Base-by-base conservation (phyloP, 1,140 invertebrate species). In the Tetragonula clypearis region DNA sequence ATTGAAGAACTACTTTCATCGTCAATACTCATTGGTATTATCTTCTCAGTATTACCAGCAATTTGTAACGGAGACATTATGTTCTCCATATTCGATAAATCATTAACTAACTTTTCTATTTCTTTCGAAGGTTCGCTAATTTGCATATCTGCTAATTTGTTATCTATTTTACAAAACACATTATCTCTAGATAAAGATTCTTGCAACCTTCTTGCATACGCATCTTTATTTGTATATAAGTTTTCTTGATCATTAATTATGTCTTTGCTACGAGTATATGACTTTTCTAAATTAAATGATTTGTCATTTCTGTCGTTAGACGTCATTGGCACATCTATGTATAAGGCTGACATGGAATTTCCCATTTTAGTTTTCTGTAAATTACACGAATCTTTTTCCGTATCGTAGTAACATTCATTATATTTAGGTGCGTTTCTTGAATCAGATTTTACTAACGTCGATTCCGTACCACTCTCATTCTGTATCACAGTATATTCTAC, bases 401-500 rank as follows among this genome's bases (percentile, higher is more conserved):
- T 86, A 55, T 82, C 56, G n/a, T 73, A 75, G 71, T 87, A 78
- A 79, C 88, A 68, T 19, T 91, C 88, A n/a, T 58, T 87, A 12
- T n/a, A n/a, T n/a, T 77, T 84, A 19, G 71, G 58, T 49, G 77
- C 15, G 8, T 49, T 76, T 72, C 62, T 79, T 17, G 76, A 68
- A 35, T 90, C 62, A 5, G 88, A 84, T 30, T 85, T 55, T 30
- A 92, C 82, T n/a, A 91, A 85, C 88, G 92, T 92, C 1, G 93
- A 91, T 53, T 93, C 88, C 21, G 87, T 90, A 12, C 84, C 89
- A 84, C 91, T 90, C n/a, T 93, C 90, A 76, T 90, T 92, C 71
- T 92, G 87, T 87, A 94, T 93, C 73, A 93, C 91, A 87, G 91
- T 92, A 82, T 89, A 93, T 85, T 93, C 91, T 41, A 93, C 89